phyloP scores from a whole-genome alignment of 2,888 invertebrate genomes.

The Lucinisca nassula region DNA sequence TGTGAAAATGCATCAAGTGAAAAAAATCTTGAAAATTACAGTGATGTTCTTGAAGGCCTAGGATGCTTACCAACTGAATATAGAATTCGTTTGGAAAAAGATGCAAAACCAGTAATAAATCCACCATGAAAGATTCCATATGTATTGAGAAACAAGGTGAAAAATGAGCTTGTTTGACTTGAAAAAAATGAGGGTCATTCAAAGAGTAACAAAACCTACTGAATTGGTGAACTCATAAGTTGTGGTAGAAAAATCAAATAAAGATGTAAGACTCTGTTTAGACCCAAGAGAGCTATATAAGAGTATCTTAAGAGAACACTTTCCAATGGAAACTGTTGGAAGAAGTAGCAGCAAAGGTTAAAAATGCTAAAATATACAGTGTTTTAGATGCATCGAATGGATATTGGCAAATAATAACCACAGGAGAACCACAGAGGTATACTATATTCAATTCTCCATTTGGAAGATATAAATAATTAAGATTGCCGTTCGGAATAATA shows the following conservation, averaged over 20 bases:
- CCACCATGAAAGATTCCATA: conserved; percentile 65
- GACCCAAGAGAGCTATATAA: conserved; percentile 72
- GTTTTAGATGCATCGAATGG: too few relatives aligned
- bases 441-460: conserved; percentile 20
- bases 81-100: conserved; percentile 47
- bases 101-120: conserved; percentile 62
- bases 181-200: conserved; percentile 52
- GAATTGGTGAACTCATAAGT: conserved; percentile 73
- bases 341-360: too few relatives aligned
- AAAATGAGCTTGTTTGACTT: conserved; percentile 61
- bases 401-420: too few relatives aligned
- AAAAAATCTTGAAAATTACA: conserved; percentile 18
- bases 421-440: not conserved
- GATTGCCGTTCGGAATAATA: conserved; percentile 15
- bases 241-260: conserved; percentile 57
- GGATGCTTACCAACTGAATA: conserved; percentile 65
- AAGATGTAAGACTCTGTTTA: conserved; percentile 67
- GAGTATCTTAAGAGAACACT: too few relatives aligned
- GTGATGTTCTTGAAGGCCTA: conserved; percentile 56
- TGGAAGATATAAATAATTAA: conserved; percentile 13
- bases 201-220: conserved; percentile 69
- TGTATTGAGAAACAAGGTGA: conserved; percentile 53
- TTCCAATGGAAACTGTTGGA: too few relatives aligned
- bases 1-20: not conserved
- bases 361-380: too few relatives aligned